Base-by-base conservation (phyloP, 2,113 vertebrate genomes). In the Phalacrocorax carbo region DNA sequence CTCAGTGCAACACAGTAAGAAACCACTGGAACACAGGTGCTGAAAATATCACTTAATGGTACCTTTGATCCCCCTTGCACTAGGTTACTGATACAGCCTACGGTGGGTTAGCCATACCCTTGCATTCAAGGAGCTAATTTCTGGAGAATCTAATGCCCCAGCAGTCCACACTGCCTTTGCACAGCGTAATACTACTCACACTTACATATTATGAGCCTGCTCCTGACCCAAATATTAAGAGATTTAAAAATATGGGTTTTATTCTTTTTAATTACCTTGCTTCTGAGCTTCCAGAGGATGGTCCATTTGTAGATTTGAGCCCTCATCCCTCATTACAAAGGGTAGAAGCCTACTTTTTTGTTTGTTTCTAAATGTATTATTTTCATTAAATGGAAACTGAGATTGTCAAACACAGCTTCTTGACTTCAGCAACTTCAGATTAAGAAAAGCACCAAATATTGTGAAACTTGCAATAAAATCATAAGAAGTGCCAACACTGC, bases 1-100 rank as follows among this genome's bases (percentile, higher is more conserved):
- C 40, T 14, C 0, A 0, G 22, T 0, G 1, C 20, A 32, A 60
- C 40, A 40, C 3, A 1, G 8, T 12, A 23, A 5, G 8, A 82
- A 79, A 65, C 15, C 19, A 8, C 58, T 25, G 64, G 29, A 48
- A 48, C 7, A 12, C 3, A 20, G 61, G 15, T 5, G 16, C 21
- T 44, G 55, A 46, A 70, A 55, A 8, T 60, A 18, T 9, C 75
- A 46, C 23, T n/a, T 15, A 25, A 7, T 4, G 10, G 36, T 34
- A 40, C 48, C 13, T 78, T 3, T 40, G 57, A 13, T 11, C 57
- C 38, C 0, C 0, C 34, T 40, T 25, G 78, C 20, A 23, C 11
- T 16, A 38, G 36, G 46, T 49, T 29, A 8, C 23, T 0, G 1
- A 12, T 4, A 42, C 13, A 69, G 64, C 65, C 13, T 14, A 19